Evolutionary conservation across 2,888 invertebrate species (phyloP), one percentile per base, ranked within the genome.

Genomic region (Lamproptera curius): DNA sequence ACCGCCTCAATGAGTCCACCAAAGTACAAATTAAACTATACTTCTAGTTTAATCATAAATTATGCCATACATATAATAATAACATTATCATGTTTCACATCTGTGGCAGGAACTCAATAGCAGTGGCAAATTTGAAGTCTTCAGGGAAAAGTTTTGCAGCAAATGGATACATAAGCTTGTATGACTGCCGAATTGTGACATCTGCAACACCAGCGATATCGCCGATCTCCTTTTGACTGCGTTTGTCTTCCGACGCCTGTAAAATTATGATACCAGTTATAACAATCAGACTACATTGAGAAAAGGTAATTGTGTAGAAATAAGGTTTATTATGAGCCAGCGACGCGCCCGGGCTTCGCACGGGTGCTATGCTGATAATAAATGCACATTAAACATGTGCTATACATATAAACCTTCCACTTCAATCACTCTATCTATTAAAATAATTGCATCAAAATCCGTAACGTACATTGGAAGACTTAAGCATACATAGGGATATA

Each of bases 151-250:
- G 89, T 65, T 95, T 94, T 1, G 90, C 91, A 0, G 98, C 99
- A 68, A 94, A 94, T 1, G 98, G 97, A 73, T 97, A 96, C 97
- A 99, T 97, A 26, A 97, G 90, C 76, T 98, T 98, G 85, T 99
- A 99, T 0, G 98, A 97, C 73, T 98, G 98, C 17, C 97, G 89
- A 59, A 99, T 98, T 1, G 99, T 99, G 10, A 97, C 98, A 75
- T 99, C 99, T 2, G 99, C 99, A 0, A 98, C 98, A 28, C 99
- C 99, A 26, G 99, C 98, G 60, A 98, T 97, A 68, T 99, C 98
- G 0, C 98, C 98, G 61, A 99, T 99, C 85, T 99, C 99, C 78
- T 97, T 98, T 73, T 97, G 97, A 55, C 96, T 95, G 62, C 95
- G 92, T 72, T 98, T 96, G 70, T 96, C 95, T 62, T 96, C 96